Conservation (phyloP, 2,113 vertebrate species). For the Pandion haliaetus region DNA sequence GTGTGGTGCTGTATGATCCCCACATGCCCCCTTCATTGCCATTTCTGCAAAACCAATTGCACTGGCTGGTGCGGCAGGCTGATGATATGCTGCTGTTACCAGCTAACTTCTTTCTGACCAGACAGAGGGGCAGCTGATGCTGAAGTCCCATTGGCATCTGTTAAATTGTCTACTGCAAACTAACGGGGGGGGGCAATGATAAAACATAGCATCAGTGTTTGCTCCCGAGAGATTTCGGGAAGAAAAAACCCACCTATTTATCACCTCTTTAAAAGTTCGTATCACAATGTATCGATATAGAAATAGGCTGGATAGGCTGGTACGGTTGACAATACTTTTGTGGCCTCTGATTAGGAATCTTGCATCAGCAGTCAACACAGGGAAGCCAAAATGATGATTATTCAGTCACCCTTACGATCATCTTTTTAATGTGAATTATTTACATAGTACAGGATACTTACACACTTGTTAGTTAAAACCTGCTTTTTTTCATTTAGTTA, state of each 20-base stretch:
- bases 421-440: conserved; percentile 42
- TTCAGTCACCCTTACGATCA: background rate
- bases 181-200: background rate
- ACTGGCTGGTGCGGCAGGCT: background rate
- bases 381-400: background rate
- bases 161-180: background rate
- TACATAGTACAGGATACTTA: background rate
- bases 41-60: background rate
- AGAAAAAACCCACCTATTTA: background rate
- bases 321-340: background rate
- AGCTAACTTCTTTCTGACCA: background rate
- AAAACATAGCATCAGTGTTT: background rate
- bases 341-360: background rate
- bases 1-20: background rate
- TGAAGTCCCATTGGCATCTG: background rate
- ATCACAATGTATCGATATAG: background rate
- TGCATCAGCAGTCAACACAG: background rate
- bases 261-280: background rate
- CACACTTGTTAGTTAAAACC: conserved; percentile 16
- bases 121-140: background rate
- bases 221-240: background rate
- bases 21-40: fast-evolving
- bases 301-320: background rate
- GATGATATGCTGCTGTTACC: background rate
- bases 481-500: background rate